phyloP scores from a whole-genome alignment of 30 jellyfish, hydroid and myxozoan genomes.

The Chironex yamaguchii region DNA sequence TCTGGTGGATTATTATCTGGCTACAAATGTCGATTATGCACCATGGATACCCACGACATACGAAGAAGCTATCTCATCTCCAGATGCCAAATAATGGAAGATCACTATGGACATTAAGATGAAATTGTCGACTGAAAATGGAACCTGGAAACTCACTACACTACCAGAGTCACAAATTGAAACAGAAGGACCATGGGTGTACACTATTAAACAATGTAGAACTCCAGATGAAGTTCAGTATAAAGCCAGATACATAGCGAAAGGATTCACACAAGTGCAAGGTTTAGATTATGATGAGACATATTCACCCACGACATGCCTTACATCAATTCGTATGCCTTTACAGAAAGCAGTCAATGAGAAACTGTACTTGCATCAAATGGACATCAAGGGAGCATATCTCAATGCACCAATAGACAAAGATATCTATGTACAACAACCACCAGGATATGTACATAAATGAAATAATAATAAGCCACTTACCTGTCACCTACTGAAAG shows the following conservation, averaged over 20 bases:
- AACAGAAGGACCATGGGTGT: constrained; percentile 45
- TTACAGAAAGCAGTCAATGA: constrained; percentile 44
- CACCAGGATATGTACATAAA: background rate
- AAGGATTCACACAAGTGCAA: too few relatives aligned
- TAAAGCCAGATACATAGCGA: too few relatives aligned
- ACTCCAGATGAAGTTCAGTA: too few relatives aligned
- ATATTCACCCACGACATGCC: constrained; percentile 39
- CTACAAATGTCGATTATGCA: too few relatives aligned
- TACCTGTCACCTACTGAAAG: background rate
- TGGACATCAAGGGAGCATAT: constrained; percentile 54
- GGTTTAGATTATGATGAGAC: constrained; percentile 55
- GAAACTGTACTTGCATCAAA: constrained; percentile 15
- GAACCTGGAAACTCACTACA: constrained; percentile 16
- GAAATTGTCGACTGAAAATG: constrained; percentile 5
- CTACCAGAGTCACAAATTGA: background rate
- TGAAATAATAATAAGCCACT: background rate
- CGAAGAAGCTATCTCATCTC: too few relatives aligned
- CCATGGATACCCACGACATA: too few relatives aligned
- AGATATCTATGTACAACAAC: constrained; percentile 47
- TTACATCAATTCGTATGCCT: constrained; percentile 29
- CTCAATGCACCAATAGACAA: constrained; percentile 52
- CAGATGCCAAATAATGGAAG: too few relatives aligned
- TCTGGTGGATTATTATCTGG: too few relatives aligned
- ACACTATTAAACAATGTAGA: constrained; percentile 28
- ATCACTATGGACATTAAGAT: constrained; percentile 38